These are phyloP conservation scores for Ichneumoninae sp. DNA, from an alignment of 2,888 invertebrate species.

Conservation along the genomic window DNA sequence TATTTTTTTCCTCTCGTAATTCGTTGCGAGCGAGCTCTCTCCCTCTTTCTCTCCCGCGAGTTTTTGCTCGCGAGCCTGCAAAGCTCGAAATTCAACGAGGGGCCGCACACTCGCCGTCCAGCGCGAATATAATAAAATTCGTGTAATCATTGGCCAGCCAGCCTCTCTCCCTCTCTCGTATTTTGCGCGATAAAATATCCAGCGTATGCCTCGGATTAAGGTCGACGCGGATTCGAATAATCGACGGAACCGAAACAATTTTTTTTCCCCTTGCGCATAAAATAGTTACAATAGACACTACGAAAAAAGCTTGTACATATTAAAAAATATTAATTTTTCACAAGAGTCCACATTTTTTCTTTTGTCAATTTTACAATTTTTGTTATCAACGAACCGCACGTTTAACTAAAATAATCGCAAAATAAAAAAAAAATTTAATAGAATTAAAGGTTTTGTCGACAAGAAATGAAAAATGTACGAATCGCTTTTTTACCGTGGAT, in stretches of 20 bases:
- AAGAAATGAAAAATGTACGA: too few species aligned
- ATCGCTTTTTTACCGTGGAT: too few species aligned
- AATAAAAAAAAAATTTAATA: not conserved
- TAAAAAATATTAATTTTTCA: not conserved
- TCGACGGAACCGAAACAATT: not conserved
- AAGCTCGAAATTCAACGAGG: not conserved
- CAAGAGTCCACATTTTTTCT: not conserved
- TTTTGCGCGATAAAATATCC: not conserved
- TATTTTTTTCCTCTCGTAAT: not conserved
- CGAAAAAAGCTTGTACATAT: not conserved
- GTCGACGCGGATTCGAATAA: constrained; percentile 7
- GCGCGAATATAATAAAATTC: constrained; percentile 29
- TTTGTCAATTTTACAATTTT: not conserved
- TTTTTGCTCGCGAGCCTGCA: not conserved
- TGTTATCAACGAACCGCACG: not conserved
- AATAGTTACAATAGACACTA: not conserved
- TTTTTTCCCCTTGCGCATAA: not conserved
- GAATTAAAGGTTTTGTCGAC: not conserved
- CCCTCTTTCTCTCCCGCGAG: not conserved
- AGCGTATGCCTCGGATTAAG: not conserved
- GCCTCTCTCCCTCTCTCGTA: not conserved
- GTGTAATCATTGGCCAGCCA: constrained; percentile 16
- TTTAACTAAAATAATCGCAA: not conserved
- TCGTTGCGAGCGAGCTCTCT: not conserved
- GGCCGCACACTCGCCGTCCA: not conserved